These are phyloP conservation scores for Cynopterus sphinx DNA, from an alignment of 2,797 vertebrate genomes.

Conservation along the genomic window DNA sequence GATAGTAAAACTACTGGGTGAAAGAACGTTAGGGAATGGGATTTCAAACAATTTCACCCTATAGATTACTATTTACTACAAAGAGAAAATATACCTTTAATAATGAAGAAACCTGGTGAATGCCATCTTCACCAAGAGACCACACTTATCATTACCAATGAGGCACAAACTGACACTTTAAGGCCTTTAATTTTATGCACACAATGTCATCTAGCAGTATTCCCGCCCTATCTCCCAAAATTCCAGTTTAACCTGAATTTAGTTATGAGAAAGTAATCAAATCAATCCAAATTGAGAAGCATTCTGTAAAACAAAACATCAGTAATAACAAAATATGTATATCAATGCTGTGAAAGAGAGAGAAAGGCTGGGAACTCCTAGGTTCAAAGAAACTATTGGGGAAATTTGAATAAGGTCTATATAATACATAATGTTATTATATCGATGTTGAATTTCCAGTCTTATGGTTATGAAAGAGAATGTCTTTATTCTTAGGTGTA, in stretches of 20 bases:
- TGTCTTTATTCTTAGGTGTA: neutral
- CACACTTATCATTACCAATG: neutral
- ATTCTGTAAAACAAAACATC: conserved; percentile 23
- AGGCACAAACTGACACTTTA: neutral
- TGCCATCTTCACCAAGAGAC: neutral
- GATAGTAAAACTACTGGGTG: neutral
- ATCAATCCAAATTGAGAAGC: conserved; percentile 11
- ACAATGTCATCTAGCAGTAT: neutral
- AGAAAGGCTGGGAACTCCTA: neutral
- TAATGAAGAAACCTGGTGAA: neutral
- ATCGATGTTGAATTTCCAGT: conserved; percentile 2
- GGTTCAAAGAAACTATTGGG: neutral
- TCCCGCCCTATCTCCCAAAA: neutral
- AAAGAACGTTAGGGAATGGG: neutral
- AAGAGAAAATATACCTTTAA: neutral
- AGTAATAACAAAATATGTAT: neutral
- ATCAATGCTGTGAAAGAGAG: neutral
- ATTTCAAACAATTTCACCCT: neutral
- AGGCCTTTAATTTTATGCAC: neutral
- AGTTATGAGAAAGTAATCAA: neutral
- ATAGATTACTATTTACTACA: neutral
- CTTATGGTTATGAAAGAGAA: neutral
- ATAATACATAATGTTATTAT: neutral
- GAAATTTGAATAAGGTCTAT: neutral
- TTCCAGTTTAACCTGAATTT: neutral